Base-by-base conservation (phyloP, 2,797 vertebrate species). In the Chaenodraco wilsoni region DNA sequence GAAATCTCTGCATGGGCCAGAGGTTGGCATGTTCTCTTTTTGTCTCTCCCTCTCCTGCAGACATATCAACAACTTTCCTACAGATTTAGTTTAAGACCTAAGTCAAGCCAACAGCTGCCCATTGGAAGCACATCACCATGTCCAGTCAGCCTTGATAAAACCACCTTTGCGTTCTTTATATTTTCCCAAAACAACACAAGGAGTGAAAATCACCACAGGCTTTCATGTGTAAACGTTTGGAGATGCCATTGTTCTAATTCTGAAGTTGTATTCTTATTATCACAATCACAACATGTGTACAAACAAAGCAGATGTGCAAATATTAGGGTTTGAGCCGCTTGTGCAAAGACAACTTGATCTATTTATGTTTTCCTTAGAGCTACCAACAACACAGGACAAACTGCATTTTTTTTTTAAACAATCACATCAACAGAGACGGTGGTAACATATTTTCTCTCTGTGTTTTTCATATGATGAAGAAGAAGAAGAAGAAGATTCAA, bases 51-150 rank as follows among this genome's bases (percentile, higher is more conserved):
- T 79, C 61, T 84, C 23, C 63, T 71, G 61, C 71, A 64, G 65
- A 76, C 63, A 61, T 70, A 68, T 78, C 45, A 58, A 63, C 49
- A 81, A 64, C 52, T 60, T 87, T 82, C 87, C 64, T 57, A 63
- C 73, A 73, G 67, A 44, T 86, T 81, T 73, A 66, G 40, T 41
- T 83, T 69, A 71, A 89, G 82, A 85, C 76, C 72, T 66, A 83
- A 88, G 70, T 76, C 78, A 56, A 71, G 78, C 72, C 67, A 88
- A 69, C 80, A 82, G 67, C 79, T 91, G 89, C 81, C 83, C 63
- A 48, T 73, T 83, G 81, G 73, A 5, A 74, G 33, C n/a, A 74
- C 49, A 74, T 87, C 82, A 81, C 63, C 60, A 71, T 43, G 79
- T 62, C 62, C 77, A 82, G 67, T 81, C 79, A 79, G 78, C 65